These are phyloP conservation scores for Scolopax bukidnonensis DNA, from an alignment of 2,797 vertebrate species.

Conservation along the genomic window DNA sequence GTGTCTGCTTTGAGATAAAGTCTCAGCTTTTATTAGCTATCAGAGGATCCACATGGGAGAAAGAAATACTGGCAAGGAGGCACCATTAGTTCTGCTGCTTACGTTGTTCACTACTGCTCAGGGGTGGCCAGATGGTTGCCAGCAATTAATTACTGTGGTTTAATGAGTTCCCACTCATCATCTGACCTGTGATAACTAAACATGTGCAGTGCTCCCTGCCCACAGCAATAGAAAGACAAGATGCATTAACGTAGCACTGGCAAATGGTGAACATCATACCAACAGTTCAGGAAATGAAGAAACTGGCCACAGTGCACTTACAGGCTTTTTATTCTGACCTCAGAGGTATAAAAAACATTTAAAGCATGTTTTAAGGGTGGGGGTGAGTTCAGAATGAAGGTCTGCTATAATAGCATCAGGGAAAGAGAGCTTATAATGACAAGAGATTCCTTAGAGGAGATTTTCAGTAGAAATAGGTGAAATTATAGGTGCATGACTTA, in stretches of 20 bases:
- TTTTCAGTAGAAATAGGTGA: neutral
- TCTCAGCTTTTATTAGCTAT: conserved; percentile 69
- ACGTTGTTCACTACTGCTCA: conserved; percentile 64
- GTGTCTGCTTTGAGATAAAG: conserved; percentile 64
- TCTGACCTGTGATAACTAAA: conserved; percentile 72
- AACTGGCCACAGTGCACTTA: neutral
- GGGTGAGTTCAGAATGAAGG: neutral
- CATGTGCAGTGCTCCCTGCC: conserved; percentile 58
- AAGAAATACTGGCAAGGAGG: conserved; percentile 64
- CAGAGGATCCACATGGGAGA: conserved; percentile 60
- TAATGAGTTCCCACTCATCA: conserved; percentile 72
- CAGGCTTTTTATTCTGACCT: neutral
- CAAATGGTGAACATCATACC: neutral
- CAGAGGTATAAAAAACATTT: neutral
- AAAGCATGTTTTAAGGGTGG: neutral
- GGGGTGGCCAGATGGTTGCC: conserved; percentile 74
- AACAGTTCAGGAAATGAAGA: neutral
- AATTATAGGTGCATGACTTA: neutral
- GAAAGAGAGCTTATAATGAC: neutral
- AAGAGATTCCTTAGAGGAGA: neutral
- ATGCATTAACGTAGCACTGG: neutral
- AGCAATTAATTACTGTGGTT: conserved; percentile 72
- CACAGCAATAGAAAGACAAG: conserved; percentile 55
- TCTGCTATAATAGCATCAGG: neutral
- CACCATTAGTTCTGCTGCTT: conserved; percentile 70